Evolutionary conservation across 2,888 invertebrate genomes (phyloP), one percentile per base, ranked within the genome.

Genomic region (Cabera pusaria): DNA sequence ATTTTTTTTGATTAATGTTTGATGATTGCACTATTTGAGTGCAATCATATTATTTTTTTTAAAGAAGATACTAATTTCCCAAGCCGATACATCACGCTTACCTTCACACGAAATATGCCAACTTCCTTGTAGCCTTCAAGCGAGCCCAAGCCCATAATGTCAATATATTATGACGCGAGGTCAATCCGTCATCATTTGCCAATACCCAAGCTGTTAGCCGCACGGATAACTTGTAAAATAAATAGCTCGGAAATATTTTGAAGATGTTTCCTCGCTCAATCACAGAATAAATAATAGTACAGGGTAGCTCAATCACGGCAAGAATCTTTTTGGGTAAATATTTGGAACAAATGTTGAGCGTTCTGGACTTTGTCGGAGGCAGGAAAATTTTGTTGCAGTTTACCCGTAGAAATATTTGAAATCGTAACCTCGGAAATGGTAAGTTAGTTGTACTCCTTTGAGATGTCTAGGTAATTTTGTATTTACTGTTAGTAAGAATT

Each of bases 141-240:
- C 40, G 51, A 53, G 7, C 52, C 52, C 36, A 41, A 52, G 51
- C 22, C 51, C 51, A 34, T 51, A 53, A 35, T 22, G 21, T 59
- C 63, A 59, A 63, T 63, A 57, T 59, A 58, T 59, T 54, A 59
- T 49, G 44, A 51, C 54, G 55, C 52, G 49, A 33, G 26, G 43
- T 42, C 59, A 59, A 70, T 73, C 68, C 63, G 64, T 73, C 71
- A 71, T 68, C 65, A 70, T 73, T 70, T 71, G 67, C 65, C 62
- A 55, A 57, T 56, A 61, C 49, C 54, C 56, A 56, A 53, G 45
- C 51, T 52, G 50, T 59, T 52, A 40, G 35, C 35, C 52, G 56
- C 53, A 39, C 50, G 55, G 52, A 55, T 55, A 53, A 51, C 52
- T 42, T 48, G 46, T 38, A 38, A 43, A 45, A 27, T 48, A 48